Conservation (phyloP, 2,797 vertebrate genomes). For the Euphonia xanthogaster region DNA sequence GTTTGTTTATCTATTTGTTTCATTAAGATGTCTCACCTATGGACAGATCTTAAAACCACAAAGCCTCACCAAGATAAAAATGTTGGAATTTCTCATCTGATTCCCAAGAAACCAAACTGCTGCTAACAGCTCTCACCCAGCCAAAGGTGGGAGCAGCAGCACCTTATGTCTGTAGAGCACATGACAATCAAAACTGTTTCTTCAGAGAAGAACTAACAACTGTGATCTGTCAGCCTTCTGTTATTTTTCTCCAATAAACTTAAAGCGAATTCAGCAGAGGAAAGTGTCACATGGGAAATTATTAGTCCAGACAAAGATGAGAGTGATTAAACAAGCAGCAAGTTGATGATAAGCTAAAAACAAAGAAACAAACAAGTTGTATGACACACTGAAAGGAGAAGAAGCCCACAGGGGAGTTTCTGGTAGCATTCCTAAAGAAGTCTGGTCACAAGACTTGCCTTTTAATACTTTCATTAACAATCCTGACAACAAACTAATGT, state of each 20-base stretch:
- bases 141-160: neutral
- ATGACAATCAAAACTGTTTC: neutral
- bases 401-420: neutral
- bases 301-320: neutral
- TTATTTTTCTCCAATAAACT: neutral
- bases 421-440: neutral
- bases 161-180: neutral
- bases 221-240: neutral
- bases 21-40: neutral
- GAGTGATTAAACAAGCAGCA: neutral
- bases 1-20: neutral
- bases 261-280: neutral
- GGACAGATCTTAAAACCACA: neutral
- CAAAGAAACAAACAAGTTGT: neutral
- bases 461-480: neutral
- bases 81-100: neutral
- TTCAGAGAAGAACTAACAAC: neutral
- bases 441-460: neutral
- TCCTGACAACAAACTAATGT: neutral
- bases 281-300: neutral
- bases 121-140: neutral
- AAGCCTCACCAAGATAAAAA: neutral
- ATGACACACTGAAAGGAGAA: neutral
- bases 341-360: neutral
- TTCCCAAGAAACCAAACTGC: neutral